phyloP scores from a whole-genome alignment of 2,113 vertebrate genomes.

The Morone saxatilis region DNA sequence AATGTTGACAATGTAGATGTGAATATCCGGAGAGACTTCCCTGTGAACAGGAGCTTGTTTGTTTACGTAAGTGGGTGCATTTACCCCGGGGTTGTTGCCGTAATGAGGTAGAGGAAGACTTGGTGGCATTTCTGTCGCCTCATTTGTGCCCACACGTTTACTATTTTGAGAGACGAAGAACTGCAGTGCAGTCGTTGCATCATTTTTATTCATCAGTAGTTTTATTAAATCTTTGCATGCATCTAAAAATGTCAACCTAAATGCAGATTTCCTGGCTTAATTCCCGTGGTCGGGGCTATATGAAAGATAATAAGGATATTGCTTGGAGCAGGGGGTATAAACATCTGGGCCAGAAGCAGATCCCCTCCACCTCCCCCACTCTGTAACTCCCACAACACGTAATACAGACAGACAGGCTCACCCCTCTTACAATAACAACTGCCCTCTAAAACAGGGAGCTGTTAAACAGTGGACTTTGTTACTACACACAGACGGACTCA shows the following conservation, averaged over 20 bases:
- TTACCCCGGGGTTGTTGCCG: conserved; percentile 31
- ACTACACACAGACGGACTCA: conserved; percentile 5
- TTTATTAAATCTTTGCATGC: background rate
- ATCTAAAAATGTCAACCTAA: background rate
- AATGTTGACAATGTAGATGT: conserved; percentile 60
- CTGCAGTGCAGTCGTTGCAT: background rate
- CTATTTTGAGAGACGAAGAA: conserved; percentile 33
- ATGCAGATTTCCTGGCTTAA: conserved; percentile 16
- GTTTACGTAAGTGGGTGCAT: conserved; percentile 43
- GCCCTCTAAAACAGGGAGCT: conserved; percentile 50
- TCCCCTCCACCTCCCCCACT: conserved; percentile 37
- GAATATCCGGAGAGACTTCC: conserved; percentile 22
- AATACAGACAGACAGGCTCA: conserved; percentile 51
- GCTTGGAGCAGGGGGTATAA: conserved; percentile 27
- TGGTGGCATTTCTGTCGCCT: conserved; percentile 23
- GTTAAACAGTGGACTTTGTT: conserved; percentile 39
- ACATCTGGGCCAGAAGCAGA: conserved; percentile 66
- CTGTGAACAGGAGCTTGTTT: conserved; percentile 40
- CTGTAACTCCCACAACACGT: conserved; percentile 50
- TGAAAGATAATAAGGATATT: conserved; percentile 50
- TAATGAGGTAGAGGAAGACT: conserved; percentile 27
- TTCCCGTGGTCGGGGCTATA: background rate
- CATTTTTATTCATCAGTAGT: background rate
- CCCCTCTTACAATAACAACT: conserved; percentile 53
- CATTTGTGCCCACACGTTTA: conserved; percentile 34